phyloP scores from a whole-genome alignment of 2,888 invertebrate species.

The Andricus quercusramuli region DNA sequence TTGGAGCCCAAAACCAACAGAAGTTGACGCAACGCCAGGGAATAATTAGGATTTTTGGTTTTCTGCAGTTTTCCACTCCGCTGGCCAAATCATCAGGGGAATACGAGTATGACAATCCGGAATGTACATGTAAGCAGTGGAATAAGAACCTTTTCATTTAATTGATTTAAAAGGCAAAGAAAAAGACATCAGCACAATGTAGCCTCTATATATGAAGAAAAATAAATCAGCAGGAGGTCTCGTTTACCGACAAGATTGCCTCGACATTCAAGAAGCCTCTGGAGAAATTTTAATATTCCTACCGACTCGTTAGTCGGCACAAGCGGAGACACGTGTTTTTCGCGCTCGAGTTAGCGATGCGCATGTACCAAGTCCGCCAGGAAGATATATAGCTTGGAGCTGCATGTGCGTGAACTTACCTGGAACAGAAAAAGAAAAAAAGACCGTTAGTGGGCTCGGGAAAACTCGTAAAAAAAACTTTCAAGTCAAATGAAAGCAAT shows the following conservation, averaged over 20 bases:
- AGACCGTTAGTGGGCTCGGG: constrained; percentile 30
- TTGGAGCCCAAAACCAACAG: background rate
- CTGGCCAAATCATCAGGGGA: too few species aligned
- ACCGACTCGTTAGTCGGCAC: constrained; percentile 39
- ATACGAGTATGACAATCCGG: too few species aligned
- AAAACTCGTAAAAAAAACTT: constrained; percentile 27
- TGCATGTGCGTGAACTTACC: constrained; percentile 38
- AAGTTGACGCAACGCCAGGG: background rate
- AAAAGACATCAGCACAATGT: constrained; percentile 22
- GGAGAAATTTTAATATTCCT: constrained; percentile 40
- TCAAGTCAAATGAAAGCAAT: constrained; percentile 22
- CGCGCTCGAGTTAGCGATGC: constrained; percentile 41
- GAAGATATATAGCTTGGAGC: constrained; percentile 36
- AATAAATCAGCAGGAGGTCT: constrained; percentile 30
- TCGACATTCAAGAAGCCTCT: constrained; percentile 39
- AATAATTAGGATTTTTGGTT: too few species aligned
- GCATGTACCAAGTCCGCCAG: constrained; percentile 34
- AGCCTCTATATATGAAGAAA: background rate
- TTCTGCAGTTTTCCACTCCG: too few species aligned
- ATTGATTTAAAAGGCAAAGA: constrained; percentile 6
- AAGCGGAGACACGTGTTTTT: constrained; percentile 41
- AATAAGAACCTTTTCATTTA: background rate
- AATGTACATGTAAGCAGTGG: too few species aligned
- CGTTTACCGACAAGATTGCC: constrained; percentile 29
- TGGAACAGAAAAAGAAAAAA: constrained; percentile 33